A percentile compares a stretch with the other conserved stretches of the same genome.
Evolutionary conservation across 2,113 vertebrate species (phyloP).

Genomic region (Neodon shergylaensis): DNA sequence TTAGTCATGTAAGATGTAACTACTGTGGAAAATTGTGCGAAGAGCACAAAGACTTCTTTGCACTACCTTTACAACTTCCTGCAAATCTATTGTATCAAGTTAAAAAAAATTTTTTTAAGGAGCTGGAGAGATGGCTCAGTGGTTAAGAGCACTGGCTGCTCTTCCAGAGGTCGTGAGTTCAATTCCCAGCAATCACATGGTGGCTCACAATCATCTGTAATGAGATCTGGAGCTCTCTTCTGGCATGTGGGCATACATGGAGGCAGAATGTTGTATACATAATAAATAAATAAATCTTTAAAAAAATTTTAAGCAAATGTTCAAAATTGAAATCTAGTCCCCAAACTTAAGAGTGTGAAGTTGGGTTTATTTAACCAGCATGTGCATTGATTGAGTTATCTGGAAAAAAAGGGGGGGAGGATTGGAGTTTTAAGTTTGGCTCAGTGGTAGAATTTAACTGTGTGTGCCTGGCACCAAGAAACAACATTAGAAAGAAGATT

Average conservation of each 20-base stretch:
- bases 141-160: too few relatives aligned
- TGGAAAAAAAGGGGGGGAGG: background rate
- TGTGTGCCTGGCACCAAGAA: background rate
- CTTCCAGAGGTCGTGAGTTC: too few relatives aligned
- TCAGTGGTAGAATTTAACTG: background rate
- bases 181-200: too few relatives aligned
- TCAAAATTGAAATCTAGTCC: constrained; percentile 34
- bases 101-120: background rate
- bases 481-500: background rate
- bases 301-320: background rate
- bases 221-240: too few relatives aligned
- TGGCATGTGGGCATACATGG: too few relatives aligned
- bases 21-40: background rate
- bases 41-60: background rate
- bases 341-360: background rate
- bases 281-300: background rate
- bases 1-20: background rate
- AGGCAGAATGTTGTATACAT: too few relatives aligned
- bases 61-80: background rate
- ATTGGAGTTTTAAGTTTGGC: background rate
- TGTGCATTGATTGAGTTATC: background rate
- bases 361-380: constrained; percentile 8
- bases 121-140: too few relatives aligned
- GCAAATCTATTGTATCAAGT: constrained; percentile 8
- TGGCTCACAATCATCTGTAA: too few relatives aligned